Conservation (phyloP, 2,113 vertebrate genomes). For the Isurus oxyrinchus region DNA sequence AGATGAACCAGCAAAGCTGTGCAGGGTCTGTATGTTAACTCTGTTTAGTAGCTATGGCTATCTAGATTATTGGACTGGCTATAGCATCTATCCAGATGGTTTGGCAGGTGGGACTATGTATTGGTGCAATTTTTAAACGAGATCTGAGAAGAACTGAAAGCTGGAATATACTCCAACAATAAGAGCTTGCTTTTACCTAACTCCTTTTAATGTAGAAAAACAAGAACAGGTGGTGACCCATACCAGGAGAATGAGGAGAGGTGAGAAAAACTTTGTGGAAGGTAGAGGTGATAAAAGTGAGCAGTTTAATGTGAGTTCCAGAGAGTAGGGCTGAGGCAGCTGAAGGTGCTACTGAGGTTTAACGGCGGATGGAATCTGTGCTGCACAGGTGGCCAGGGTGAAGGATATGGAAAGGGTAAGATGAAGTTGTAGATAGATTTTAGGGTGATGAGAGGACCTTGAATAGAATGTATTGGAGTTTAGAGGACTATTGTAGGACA, state of each 20-base stretch:
- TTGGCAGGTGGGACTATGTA: too few species aligned
- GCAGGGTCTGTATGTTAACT: neutral
- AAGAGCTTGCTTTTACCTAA: neutral
- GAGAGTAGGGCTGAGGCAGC: neutral
- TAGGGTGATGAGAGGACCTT: neutral
- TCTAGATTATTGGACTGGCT: neutral
- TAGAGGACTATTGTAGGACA: neutral
- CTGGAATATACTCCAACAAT: neutral
- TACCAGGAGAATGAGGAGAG: neutral
- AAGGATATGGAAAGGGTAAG: too few species aligned
- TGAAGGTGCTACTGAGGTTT: neutral
- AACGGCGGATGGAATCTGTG: too few species aligned
- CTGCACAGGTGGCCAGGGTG: too few species aligned
- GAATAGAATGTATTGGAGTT: neutral
- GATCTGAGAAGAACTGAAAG: neutral
- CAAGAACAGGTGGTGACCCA: neutral
- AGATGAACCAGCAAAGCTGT: neutral
- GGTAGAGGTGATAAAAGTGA: neutral
- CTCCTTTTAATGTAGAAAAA: neutral
- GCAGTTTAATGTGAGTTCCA: neutral
- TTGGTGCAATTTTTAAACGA: neutral
- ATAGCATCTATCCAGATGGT: neutral
- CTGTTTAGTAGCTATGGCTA: neutral
- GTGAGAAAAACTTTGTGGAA: neutral
- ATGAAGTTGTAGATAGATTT: too few species aligned